Percentiles rank a stretch among this genome's conserved stretches.
phyloP scores from a whole-genome alignment of 1,140 invertebrate species.

The Caenorhabditis inopinata region DNA sequence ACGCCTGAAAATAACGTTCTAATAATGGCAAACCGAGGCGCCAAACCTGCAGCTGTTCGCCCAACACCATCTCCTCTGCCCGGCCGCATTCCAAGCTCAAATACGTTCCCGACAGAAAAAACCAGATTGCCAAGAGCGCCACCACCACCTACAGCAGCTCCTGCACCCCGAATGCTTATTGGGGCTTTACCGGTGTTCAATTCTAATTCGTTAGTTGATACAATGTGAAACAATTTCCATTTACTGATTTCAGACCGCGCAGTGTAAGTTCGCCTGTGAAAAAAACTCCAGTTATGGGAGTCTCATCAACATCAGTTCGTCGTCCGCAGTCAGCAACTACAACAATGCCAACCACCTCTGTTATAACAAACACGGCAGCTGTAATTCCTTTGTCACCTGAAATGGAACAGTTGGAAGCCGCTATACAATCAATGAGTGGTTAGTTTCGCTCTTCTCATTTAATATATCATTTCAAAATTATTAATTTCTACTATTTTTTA shows the following conservation, averaged over 20 bases:
- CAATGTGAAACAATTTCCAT: neutral
- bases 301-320: neutral
- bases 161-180: neutral
- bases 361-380: constrained; percentile 3
- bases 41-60: neutral
- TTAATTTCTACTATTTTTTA: neutral
- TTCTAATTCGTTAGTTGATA: neutral
- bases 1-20: neutral
- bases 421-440: neutral
- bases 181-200: neutral
- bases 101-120: constrained; percentile 3
- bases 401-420: neutral
- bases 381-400: neutral
- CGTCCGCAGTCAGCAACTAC: neutral
- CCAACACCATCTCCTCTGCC: neutral
- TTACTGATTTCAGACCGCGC: neutral
- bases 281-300: constrained; percentile 11
- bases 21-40: neutral
- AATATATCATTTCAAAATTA: neutral
- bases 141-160: neutral
- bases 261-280: constrained; percentile 11
- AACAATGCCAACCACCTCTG: neutral
- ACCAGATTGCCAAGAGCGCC: constrained; percentile 16
- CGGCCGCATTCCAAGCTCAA: neutral
- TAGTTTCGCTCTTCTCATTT: neutral